A percentile compares a stretch with the other conserved stretches of the same genome.
Conservation (phyloP, 2,888 invertebrate species). For the Apantesis nais region DNA sequence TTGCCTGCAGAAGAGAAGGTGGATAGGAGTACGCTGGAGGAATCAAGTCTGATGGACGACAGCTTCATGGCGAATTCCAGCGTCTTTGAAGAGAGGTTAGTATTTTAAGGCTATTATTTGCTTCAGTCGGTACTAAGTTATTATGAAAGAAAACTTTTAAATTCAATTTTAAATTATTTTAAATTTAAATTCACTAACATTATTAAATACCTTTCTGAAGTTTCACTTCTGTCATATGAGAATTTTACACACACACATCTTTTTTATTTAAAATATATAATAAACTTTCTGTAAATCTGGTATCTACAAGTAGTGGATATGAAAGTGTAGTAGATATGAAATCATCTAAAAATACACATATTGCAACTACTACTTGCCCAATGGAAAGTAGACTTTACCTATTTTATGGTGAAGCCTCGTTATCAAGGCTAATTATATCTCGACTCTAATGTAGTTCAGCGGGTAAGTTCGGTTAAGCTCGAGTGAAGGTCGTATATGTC, state of each 20-base stretch:
- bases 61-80: conserved; percentile 68
- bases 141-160: no score
- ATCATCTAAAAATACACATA: background rate
- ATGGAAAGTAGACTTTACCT: background rate
- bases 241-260: no score
- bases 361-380: background rate
- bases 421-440: background rate
- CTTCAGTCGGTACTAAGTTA: background rate
- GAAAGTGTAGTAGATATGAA: background rate
- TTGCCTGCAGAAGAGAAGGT: conserved; percentile 45
- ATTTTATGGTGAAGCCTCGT: background rate
- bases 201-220: no score
- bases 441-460: background rate
- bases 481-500: background rate
- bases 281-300: background rate
- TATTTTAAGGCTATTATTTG: conserved; percentile 14
- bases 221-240: no score
- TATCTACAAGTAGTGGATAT: background rate
- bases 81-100: conserved; percentile 77
- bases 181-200: no score
- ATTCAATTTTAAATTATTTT: no score
- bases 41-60: conserved; percentile 65
- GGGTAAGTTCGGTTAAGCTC: background rate
- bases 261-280: background rate
- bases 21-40: conserved; percentile 54